phyloP scores from a whole-genome alignment of 2,113 vertebrate genomes.

The Colinus virginianus region DNA sequence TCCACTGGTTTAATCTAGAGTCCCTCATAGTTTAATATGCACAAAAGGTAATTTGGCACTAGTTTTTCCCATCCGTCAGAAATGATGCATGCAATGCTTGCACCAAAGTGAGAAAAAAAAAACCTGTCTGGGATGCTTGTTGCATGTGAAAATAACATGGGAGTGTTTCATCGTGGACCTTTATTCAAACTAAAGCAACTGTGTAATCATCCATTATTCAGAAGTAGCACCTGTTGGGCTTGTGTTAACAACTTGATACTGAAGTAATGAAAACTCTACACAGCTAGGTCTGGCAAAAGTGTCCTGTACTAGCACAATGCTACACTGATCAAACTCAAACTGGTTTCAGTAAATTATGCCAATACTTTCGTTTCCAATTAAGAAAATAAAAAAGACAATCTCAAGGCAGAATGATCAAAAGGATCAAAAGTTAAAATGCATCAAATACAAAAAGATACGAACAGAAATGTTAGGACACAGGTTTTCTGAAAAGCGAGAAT shows the following conservation, averaged over 20 bases:
- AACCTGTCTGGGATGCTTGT: background rate
- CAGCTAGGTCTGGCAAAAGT: background rate
- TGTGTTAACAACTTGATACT: background rate
- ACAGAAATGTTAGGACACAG: background rate
- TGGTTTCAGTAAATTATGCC: background rate
- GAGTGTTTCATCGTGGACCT: background rate
- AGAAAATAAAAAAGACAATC: background rate
- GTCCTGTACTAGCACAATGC: background rate
- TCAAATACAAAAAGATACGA: background rate
- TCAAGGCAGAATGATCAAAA: background rate
- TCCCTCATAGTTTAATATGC: background rate
- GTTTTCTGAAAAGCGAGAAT: background rate
- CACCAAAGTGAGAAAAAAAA: background rate
- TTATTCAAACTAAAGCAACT: background rate
- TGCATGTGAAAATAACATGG: background rate
- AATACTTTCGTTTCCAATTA: background rate
- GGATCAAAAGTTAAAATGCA: background rate
- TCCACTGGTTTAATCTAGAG: background rate
- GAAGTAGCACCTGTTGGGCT: slow-evolving; percentile 28
- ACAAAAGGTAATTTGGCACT: background rate
- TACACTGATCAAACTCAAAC: background rate
- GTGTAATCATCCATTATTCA: slow-evolving; percentile 39
- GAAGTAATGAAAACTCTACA: background rate
- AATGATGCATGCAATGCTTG: background rate
- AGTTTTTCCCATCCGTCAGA: background rate